Evolutionary conservation across 2,797 vertebrate genomes (phyloP).

Genomic region (Mareca penelope): DNA sequence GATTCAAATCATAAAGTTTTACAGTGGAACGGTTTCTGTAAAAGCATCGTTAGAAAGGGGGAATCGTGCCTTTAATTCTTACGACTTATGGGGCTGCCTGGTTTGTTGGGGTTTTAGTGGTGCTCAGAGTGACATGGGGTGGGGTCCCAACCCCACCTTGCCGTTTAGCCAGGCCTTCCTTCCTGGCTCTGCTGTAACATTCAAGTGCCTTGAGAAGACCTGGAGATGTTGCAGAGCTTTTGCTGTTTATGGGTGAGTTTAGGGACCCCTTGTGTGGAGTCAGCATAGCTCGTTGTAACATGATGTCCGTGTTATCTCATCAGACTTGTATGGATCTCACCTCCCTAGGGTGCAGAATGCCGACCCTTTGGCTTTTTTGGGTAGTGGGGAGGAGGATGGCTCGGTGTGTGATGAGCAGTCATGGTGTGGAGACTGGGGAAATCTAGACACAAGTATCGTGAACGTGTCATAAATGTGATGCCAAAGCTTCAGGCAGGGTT

Average conservation of each 20-base stretch:
- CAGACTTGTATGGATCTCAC: too few relatives aligned
- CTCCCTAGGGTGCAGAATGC: not conserved
- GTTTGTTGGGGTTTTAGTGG: slow-evolving; percentile 76
- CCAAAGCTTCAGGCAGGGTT: not conserved
- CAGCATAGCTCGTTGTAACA: not conserved
- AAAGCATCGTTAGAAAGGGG: slow-evolving; percentile 83
- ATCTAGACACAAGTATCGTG: not conserved
- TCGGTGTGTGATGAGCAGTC: not conserved
- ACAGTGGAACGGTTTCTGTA: slow-evolving; percentile 86
- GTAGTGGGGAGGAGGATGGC: not conserved
- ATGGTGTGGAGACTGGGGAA: not conserved
- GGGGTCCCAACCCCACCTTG: slow-evolving; percentile 29
- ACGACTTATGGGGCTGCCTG: slow-evolving; percentile 79
- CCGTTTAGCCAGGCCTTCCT: slow-evolving; percentile 53
- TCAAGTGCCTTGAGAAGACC: not conserved
- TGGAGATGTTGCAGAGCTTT: not conserved
- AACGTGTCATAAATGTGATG: not conserved
- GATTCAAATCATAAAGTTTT: slow-evolving; percentile 88
- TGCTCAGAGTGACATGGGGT: slow-evolving; percentile 59
- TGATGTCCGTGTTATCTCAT: not conserved
- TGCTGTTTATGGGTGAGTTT: not conserved
- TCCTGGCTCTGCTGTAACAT: not conserved
- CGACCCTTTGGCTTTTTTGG: not conserved
- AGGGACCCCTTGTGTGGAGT: not conserved
- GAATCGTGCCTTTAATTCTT: slow-evolving; percentile 83